A percentile compares a stretch with the other conserved stretches of the same genome.
Evolutionary conservation across 2,797 vertebrate genomes (phyloP).

Genomic region (Danio aesculapii): DNA sequence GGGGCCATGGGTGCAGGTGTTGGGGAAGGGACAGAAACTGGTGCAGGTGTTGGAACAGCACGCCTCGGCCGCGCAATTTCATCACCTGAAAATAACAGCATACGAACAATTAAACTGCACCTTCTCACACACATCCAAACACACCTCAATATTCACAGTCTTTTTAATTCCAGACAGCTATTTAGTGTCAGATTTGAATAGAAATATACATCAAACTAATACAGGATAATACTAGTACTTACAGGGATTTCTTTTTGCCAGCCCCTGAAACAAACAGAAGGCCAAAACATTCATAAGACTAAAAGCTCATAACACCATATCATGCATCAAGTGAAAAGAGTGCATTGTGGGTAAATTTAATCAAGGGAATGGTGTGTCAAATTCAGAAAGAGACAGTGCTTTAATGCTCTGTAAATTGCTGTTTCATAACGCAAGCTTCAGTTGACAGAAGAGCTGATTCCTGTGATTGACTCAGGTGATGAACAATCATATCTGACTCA

Average conservation of each 20-base stretch:
- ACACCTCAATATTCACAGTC: not conserved
- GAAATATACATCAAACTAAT: not conserved
- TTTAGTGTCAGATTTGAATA: constrained; percentile 3
- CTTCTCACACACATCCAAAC: not conserved
- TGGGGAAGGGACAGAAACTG: constrained; percentile 68
- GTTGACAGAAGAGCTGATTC: constrained; percentile 13
- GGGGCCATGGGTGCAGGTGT: constrained; percentile 72
- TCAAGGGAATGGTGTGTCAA: constrained; percentile 4
- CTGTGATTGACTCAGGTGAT: constrained; percentile 1
- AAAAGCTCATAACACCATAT: constrained; percentile 34
- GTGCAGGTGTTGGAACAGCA: constrained; percentile 80
- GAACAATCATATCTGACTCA: constrained; percentile 13
- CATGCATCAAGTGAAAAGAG: not conserved
- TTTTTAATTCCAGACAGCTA: constrained; percentile 11
- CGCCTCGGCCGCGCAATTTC: constrained; percentile 94
- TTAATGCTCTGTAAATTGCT: constrained; percentile 5
- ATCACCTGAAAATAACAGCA: constrained; percentile 81
- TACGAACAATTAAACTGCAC: constrained; percentile 13
- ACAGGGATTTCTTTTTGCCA: constrained; percentile 95
- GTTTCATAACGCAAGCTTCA: constrained; percentile 21
- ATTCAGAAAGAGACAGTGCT: not conserved
- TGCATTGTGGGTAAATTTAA: constrained; percentile 32
- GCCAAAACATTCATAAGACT: constrained; percentile 38
- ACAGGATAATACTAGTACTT: no score
- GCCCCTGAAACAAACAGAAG: constrained; percentile 84